Base-by-base conservation (phyloP, 2,113 vertebrate species). In the Pterocles gutturalis region DNA sequence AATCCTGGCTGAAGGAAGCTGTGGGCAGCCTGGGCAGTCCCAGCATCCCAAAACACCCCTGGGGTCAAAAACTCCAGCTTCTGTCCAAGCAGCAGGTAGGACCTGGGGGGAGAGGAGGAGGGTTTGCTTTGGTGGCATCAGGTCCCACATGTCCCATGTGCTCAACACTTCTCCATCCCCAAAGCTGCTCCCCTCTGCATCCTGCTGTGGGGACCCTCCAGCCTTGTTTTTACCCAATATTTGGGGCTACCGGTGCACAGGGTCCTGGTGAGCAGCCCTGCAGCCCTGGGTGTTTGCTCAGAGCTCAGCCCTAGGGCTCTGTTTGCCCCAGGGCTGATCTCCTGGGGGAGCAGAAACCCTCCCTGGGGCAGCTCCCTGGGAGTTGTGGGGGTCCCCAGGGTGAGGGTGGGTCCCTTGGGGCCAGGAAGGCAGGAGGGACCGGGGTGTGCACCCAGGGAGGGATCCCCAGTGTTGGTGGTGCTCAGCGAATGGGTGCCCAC, bases 221-320 rank as follows among this genome's bases (percentile, higher is more conserved):
- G 33, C 26, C 57, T n/a, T n/a, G 25, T 14, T 25, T 78, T 26
- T 58, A 25, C 41, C 48, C 1, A 1, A 7, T 8, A 25, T 25
- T 87, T n/a, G 62, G 49, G 33, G n/a, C 43, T 17, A 20, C 49
- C 51, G 9, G 24, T 11, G 10, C 17, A 36, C 11, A 24, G 29
- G 19, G 29, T 41, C 31, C 18, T 0, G 0, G n/a, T 3, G 33
- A 71, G 5, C 4, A 12, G 38, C 25, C n/a, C 60, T 28, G 2
- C 3, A 4, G 25, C 25, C 17, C 49, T 45, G 5, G 3, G 36
- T 36, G 38, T 90, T 80, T 73, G 36, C 82, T 67, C 48, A 29
- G 17, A 64, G 66, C 41, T 0, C 0, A 72, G n/a, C 12, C 51
- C 36, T 12, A 11, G 20, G 21, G 10, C 28, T 4, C 1, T 34